Evolutionary conservation across 2,797 vertebrate species (phyloP), one percentile per base, ranked within the genome.

Genomic region (Streptopelia turtur): DNA sequence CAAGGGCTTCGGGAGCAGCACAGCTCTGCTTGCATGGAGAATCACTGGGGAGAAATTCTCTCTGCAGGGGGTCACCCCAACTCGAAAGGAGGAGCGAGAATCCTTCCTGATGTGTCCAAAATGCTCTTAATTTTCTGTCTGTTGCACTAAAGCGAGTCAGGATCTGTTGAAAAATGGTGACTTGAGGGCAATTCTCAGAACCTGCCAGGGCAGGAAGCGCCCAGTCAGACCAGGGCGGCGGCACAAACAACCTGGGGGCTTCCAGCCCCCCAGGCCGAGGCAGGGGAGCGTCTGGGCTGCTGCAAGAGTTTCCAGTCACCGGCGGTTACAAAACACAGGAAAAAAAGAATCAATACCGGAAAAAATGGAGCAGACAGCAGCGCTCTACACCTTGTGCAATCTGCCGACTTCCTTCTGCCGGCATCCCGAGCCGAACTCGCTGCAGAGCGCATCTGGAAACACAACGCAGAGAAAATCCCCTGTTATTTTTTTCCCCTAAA

Each of bases 351-450:
- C 24, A 23, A 9, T 0, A 39, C 30, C 0, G 4, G 55, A 75
- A 79, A 49, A 57, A 77, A 24, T 4, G 3, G 45, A 43, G 9
- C 5, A 31, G 45, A 33, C 18, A 31, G 33, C 30, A 22, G 60
- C 33, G 41, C 50, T 23, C 47, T 23, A 39, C 55, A 41, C 15
- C 45, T 77, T 41, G 64, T 47, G 70, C 81, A 65, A 69, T 28
- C 43, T 8, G 41, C 5, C 22, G 45, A 22, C 22, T 37, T 3
- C 31, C 15, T 17, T 31, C 37, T 9, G 22, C 9, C 5, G 39
- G 56, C 43, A 66, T 11, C 74, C 55, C 0, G 0, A 41, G 5
- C 2, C 2, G 1, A 55, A 27, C 6, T 0, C 22, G 35, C n/a
- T 30, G 41, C 25, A 66, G 35, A 23, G 43, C 1, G 1, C 17